These are phyloP conservation scores for Macropis europaea DNA, from an alignment of 2,888 invertebrate species.

Conservation along the genomic window DNA sequence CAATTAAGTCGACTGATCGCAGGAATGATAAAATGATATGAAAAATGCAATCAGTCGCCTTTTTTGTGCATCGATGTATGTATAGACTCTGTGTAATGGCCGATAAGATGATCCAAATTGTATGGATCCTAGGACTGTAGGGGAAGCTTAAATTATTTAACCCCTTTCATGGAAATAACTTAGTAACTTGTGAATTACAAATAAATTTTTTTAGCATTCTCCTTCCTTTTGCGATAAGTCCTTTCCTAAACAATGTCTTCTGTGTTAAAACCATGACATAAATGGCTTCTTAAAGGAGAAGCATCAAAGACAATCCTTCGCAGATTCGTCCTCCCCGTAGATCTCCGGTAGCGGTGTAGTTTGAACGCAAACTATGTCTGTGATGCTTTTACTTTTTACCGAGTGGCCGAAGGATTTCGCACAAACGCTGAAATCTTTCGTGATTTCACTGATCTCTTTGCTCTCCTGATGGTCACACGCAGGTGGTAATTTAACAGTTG, in stretches of 20 bases:
- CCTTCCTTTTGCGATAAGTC: constrained; percentile 8
- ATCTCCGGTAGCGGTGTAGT: constrained; percentile 62
- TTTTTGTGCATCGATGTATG: constrained; percentile 12
- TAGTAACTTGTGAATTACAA: constrained; percentile 40
- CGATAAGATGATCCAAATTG: constrained; percentile 26
- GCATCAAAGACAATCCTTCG: constrained; percentile 76
- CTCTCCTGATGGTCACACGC: constrained; percentile 63
- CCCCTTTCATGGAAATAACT: constrained; percentile 25
- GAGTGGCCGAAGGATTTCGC: constrained; percentile 74
- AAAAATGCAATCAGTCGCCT: constrained; percentile 32
- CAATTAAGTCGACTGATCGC: constrained; percentile 43
- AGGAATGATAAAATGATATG: constrained; percentile 37
- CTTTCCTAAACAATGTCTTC: constrained; percentile 4
- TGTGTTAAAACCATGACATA: constrained; percentile 61
- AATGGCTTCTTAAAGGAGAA: constrained; percentile 65
- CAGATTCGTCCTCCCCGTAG: constrained; percentile 72
- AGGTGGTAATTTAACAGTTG: constrained; percentile 46
- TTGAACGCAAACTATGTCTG: constrained; percentile 55
- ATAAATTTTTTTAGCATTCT: constrained; percentile 19
- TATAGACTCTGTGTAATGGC: constrained; percentile 33
- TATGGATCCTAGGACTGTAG: constrained; percentile 29
- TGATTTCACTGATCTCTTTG: constrained; percentile 72
- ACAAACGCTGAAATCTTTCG: constrained; percentile 75
- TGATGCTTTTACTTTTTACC: constrained; percentile 59
- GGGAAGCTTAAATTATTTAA: constrained; percentile 25